These are phyloP conservation scores for Sterrhoptilus dennistouni DNA, from an alignment of 2,113 vertebrate genomes.

Conservation along the genomic window DNA sequence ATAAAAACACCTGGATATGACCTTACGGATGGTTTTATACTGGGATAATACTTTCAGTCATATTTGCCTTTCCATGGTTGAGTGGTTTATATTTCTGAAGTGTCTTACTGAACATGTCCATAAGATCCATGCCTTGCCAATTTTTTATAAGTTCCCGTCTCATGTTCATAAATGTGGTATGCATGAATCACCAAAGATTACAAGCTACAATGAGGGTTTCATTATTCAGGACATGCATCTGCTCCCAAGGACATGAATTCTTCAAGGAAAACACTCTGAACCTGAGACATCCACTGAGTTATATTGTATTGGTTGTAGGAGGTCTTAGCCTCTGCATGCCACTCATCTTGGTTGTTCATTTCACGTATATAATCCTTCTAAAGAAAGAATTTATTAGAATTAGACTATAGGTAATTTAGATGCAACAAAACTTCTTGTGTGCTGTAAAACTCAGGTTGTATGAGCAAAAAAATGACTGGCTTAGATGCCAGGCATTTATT, in stretches of 20 bases:
- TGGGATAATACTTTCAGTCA: neutral
- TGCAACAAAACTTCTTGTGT: neutral
- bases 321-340: neutral
- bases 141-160: neutral
- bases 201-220: neutral
- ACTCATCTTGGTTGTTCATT: neutral
- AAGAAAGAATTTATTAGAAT: neutral
- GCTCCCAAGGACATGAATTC: neutral
- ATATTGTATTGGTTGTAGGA: neutral
- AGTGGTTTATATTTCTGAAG: neutral
- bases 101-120: neutral
- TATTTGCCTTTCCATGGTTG: neutral
- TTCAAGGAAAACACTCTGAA: neutral
- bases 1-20: neutral
- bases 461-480: neutral
- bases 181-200: neutral
- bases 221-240: neutral
- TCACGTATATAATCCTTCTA: neutral
- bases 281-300: neutral
- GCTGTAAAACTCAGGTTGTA: neutral
- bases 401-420: neutral
- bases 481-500: neutral
- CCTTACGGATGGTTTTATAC: neutral
- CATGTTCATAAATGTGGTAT: neutral
- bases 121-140: neutral